Base-by-base conservation (phyloP, 30 jellyfish, hydroid and myxozoan genomes). In the Clytia hemisphaerica region DNA sequence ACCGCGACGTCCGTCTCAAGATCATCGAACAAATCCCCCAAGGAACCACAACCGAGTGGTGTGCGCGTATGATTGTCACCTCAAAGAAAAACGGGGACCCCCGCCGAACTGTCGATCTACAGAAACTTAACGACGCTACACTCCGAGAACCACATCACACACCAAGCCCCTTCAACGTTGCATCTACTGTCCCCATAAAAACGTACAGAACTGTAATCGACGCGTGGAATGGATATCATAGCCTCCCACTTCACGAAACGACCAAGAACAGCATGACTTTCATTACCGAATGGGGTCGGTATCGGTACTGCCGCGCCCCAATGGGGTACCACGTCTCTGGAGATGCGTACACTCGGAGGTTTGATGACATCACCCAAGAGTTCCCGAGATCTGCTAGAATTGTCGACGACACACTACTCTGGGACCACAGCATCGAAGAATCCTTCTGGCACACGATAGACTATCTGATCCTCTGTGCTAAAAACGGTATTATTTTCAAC, bases 211-310 rank as follows among this genome's bases (percentile, higher is more conserved):
- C 94, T 9, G 83, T 81, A 10, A 3, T 81, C 3, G 94, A 81
- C 50, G 84, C 94, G 19, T 75, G 93, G 93, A 62, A 61, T 57
- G 86, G 94, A 5, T 82, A 82, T 58, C 80, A 82, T 68, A 75
- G 80, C 68, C 70, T 73, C 4, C 45, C 83, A 6, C 71, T 80
- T n/a, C 18, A 18, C 37, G 31, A 2, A 19, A 77, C 26, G 12
- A 58, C 71, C 42, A 53, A 58, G 25, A 27, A 44, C 22, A 22
- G 24, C 4, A 74, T 66, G 5, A 46, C 69, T 5, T 82, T 75
- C 47, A 75, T 82, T 29, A 75, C 86, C 16, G 73, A 50, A 48
- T 72, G 94, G 94, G 92, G 92, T 3, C 31, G 92, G 1, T 81
- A 59, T 45, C 77, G 84, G 0, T 81, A 81, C 62, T 26, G 45